Evolutionary conservation across 2,888 invertebrate species (phyloP).

Genomic region (Polydrusus tereticollis): DNA sequence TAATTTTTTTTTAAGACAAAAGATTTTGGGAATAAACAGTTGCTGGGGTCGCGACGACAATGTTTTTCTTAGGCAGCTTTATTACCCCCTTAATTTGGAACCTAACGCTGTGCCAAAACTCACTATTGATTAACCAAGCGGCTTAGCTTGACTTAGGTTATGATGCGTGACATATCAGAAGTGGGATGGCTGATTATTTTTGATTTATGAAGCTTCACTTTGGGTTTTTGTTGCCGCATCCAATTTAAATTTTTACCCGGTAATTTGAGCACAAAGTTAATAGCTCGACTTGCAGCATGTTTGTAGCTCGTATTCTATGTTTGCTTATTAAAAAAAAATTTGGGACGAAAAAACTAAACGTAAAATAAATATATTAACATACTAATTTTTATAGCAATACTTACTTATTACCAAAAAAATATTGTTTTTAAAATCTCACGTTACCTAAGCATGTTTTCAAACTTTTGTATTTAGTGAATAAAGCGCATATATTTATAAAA

Average conservation of each 20-base stretch:
- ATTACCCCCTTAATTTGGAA: background rate
- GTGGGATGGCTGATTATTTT: constrained; percentile 37
- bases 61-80: background rate
- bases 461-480: too few relatives aligned
- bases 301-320: background rate
- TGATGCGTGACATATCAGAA: constrained; percentile 37
- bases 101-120: constrained; percentile 16
- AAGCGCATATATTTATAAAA: too few relatives aligned
- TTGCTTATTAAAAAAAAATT: background rate
- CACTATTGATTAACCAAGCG: constrained; percentile 20
- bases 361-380: too few relatives aligned
- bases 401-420: too few relatives aligned
- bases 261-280: constrained; percentile 9
- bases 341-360: too few relatives aligned
- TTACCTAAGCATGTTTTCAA: too few relatives aligned
- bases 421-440: too few relatives aligned
- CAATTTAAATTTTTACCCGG: constrained; percentile 37
- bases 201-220: constrained; percentile 38
- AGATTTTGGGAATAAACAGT: too few relatives aligned
- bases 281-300: background rate
- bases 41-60: too few relatives aligned
- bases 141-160: constrained; percentile 28
- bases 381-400: too few relatives aligned
- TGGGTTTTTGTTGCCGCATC: constrained; percentile 19
- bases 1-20: too few relatives aligned